phyloP scores from a whole-genome alignment of 2,888 invertebrate species.

The Oxytorus armatus region DNA sequence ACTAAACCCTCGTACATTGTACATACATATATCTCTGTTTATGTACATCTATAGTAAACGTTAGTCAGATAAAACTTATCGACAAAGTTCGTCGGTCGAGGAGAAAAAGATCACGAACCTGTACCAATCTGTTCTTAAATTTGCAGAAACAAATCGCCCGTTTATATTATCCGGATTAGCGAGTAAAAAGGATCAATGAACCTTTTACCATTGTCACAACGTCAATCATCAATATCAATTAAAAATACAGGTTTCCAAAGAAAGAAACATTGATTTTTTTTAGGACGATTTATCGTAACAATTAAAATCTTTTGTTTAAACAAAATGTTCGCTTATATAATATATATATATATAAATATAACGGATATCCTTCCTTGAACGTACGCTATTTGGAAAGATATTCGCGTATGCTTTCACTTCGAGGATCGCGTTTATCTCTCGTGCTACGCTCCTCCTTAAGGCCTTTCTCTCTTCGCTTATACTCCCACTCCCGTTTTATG shows the following conservation, averaged over 20 bases:
- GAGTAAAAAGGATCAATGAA: not conserved
- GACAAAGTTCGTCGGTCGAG: not conserved
- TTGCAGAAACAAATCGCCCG: not conserved
- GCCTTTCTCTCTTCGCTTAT: conserved; percentile 53
- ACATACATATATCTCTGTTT: conserved; percentile 3
- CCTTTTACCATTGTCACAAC: no score
- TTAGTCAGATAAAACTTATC: not conserved
- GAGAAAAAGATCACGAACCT: not conserved
- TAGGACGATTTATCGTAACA: not conserved
- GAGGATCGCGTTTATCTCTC: conserved; percentile 37
- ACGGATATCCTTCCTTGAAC: not conserved
- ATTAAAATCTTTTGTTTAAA: not conserved
- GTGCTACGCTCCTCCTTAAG: conserved; percentile 17
- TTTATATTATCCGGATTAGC: conserved; percentile 5
- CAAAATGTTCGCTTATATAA: not conserved
- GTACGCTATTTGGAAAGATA: conserved; percentile 2
- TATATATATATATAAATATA: not conserved
- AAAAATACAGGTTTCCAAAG: not conserved
- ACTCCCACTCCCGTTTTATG: conserved; percentile 52
- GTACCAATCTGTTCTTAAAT: not conserved
- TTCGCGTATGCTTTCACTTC: conserved; percentile 34
- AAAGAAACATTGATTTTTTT: not conserved
- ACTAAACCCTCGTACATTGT: conserved; percentile 26
- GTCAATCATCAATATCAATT: not conserved
- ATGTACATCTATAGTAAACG: not conserved